Base-by-base conservation (phyloP, 2,797 vertebrate species). In the Alosa sapidissima region DNA sequence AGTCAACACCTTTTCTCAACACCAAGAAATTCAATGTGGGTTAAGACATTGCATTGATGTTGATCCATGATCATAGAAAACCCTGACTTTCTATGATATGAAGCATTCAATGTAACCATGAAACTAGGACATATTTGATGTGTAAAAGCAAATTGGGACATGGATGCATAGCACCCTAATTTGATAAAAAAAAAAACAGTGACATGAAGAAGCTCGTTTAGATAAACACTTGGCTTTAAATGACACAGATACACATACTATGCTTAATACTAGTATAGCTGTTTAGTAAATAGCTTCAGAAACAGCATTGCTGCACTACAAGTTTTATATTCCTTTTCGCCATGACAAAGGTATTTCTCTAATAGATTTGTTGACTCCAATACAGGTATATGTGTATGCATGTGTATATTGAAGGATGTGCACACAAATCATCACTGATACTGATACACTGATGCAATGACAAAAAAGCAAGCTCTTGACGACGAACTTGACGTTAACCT, bases 401-500 rank as follows among this genome's bases (percentile, higher is more conserved):
- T 72, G 33, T 13, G 33, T 72, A 72, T 10, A 72, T 13, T 41
- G 65, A 72, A 41, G 33, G 3, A 19, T 75, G 6, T 45, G 36
- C 72, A 78, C 36, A 45, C 41, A 78, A 21, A 78, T 78, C 2
- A 78, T 19, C 19, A 75, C 33, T 72, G 41, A 47, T 78, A 47
- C 14, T 78, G 41, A 41, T 41, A 41, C 41, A 41, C 41, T 14
- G 41, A 41, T 47, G 41, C 6, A 47, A 45, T 19, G 72, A 78
- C 41, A 78, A 13, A 78, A 78, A 78, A 78, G 21, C 4, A 19
- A 78, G 36, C 72, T 19, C 19, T 78, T 41, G 72, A 19, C 72
- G 36, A 78, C 16, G 41, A 78, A 78, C 72, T 78, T 78, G 72
- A 16, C 72, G 36, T 78, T 47, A 78, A 47, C 72, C 36, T 19